Evolutionary conservation across 2,113 vertebrate genomes (phyloP).

Genomic region (Nothoprocta pentlandii): DNA sequence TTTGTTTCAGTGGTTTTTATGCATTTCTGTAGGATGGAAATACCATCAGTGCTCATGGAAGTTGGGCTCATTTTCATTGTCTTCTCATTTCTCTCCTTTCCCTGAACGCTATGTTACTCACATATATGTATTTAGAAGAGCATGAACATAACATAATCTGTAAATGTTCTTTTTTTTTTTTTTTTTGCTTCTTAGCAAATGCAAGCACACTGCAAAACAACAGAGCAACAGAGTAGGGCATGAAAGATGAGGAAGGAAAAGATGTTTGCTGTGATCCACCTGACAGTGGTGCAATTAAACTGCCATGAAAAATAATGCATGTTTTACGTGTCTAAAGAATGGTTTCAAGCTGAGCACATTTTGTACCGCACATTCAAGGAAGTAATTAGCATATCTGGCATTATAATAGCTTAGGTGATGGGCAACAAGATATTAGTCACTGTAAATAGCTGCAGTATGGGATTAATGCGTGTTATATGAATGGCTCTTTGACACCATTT

Average conservation of each 20-base stretch:
- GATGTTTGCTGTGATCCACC: conserved; percentile 68
- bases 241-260: conserved; percentile 57
- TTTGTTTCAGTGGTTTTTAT: neutral
- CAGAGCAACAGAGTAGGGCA: conserved; percentile 41
- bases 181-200: neutral
- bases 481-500: conserved; percentile 6
- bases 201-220: conserved; percentile 14
- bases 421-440: conserved; percentile 59
- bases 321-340: conserved; percentile 54
- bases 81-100: neutral
- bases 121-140: neutral
- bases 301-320: conserved; percentile 60
- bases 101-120: neutral
- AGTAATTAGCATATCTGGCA: conserved; percentile 67
- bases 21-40: too few relatives aligned
- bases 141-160: neutral
- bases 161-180: neutral
- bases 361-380: conserved; percentile 65
- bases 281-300: conserved; percentile 75
- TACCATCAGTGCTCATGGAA: neutral
- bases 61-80: neutral
- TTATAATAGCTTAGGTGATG: conserved; percentile 53
- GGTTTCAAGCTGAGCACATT: conserved; percentile 61
- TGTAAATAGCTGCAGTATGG: conserved; percentile 48
- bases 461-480: neutral